A percentile compares a stretch with the other conserved stretches of the same genome.
These are phyloP conservation scores for Phocoena sinus DNA, from an alignment of 2,113 vertebrate species.

Conservation along the genomic window DNA sequence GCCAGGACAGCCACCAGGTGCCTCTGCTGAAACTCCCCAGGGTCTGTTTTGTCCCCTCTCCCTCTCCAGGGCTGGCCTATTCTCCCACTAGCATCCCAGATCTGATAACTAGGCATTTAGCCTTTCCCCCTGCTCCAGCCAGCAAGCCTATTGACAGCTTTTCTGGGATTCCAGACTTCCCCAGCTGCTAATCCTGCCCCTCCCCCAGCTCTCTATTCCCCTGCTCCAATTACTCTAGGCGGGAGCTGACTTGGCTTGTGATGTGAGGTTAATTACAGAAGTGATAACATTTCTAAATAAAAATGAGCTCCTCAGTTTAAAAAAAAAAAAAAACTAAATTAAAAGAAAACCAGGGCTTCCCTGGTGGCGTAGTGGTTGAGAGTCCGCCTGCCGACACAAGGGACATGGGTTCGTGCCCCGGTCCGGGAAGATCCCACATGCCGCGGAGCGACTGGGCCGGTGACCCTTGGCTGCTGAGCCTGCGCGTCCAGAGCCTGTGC, in stretches of 20 bases:
- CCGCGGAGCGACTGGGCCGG: too few species aligned
- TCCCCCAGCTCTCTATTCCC: constrained; percentile 52
- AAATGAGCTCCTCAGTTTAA: constrained; percentile 55
- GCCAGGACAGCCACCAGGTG: not conserved
- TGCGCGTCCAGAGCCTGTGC: too few species aligned
- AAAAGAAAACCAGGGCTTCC: constrained; percentile 49
- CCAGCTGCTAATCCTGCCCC: constrained; percentile 55
- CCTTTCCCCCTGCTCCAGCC: not conserved
- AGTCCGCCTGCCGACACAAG: too few species aligned
- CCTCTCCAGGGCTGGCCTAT: not conserved
- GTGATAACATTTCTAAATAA: constrained; percentile 72
- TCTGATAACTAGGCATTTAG: constrained; percentile 12
- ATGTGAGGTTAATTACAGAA: constrained; percentile 73
- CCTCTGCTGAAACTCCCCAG: not conserved
- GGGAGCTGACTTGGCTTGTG: constrained; percentile 68
- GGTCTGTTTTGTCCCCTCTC: not conserved
- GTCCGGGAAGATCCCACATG: too few species aligned
- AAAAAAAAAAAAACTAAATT: constrained; percentile 55
- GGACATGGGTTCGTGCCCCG: too few species aligned
- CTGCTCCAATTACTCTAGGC: constrained; percentile 66
- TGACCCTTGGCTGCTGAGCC: too few species aligned
- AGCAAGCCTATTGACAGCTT: constrained; percentile 61
- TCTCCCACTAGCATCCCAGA: not conserved
- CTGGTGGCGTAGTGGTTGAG: too few species aligned
- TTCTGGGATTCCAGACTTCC: constrained; percentile 60